Base-by-base conservation (phyloP, 2,113 vertebrate species). In the Phaethon lepturus region DNA sequence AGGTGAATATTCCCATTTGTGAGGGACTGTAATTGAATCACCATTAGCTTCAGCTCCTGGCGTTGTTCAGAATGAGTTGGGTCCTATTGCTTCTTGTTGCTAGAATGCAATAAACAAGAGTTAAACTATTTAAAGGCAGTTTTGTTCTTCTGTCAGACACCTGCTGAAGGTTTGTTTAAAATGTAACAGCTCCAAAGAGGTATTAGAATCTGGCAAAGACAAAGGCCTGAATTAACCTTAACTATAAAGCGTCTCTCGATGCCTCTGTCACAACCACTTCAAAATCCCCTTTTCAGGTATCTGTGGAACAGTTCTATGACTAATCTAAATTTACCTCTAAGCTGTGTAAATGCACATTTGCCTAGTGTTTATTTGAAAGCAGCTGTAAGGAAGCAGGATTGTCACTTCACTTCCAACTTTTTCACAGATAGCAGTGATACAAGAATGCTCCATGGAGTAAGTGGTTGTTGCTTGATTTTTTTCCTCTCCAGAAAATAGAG, bases 91-190 rank as follows among this genome's bases (percentile, higher is more conserved):
- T 86, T 88, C 86, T 91, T 77, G 17, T 95, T 91, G 49, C 69
- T 93, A 38, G 72, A 95, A 95, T 6, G 5, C 63, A 94, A 97
- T 96, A 96, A 97, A 94, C 84, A 93, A 92, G 89, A 91, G 67
- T 95, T 95, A 96, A 96, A 97, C 94, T 90, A 69, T 96, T 97
- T 95, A 95, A 97, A 97, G 73, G 60, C 60, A 83, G 71, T 67
- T 96, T 97, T 96, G 67, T 92, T 95, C 78, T 93, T 90, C 85
- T 94, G 93, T 97, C 93, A 94, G 87, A 66, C 91, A 94, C 63
- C 71, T 78, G 89, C 94, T 91, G 76, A 92, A 93, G 4, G 3
- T 92, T 96, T 96, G 82, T 95, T 96, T 96, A 93, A 97, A 96
- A 95, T 60, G 81, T 11, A 96, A 72, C 29, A 92, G 59, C 52